Percentiles rank a stretch among this genome's conserved stretches.
These are phyloP conservation scores for Tolypeutes matacus DNA, from an alignment of 2,797 vertebrate species.

Conservation along the genomic window DNA sequence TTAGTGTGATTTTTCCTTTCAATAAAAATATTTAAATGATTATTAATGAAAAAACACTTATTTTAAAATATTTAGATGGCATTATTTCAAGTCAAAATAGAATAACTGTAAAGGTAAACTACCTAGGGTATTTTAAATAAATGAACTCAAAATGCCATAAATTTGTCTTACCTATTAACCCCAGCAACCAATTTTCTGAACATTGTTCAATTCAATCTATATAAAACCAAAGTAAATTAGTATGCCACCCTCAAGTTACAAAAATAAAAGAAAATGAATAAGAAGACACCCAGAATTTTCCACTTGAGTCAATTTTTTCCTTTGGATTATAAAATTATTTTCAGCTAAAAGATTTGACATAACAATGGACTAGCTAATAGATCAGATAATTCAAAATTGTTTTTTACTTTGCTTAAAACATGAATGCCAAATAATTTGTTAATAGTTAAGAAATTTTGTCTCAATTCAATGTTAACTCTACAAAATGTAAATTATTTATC, in stretches of 20 bases:
- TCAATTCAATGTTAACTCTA: background rate
- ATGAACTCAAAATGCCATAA: background rate
- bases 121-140: background rate
- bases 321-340: constrained; percentile 28
- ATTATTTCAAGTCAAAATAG: background rate
- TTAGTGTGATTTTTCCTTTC: background rate
- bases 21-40: background rate
- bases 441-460: background rate
- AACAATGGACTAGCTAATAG: background rate
- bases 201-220: constrained; percentile 20
- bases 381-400: background rate
- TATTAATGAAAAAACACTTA: background rate
- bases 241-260: background rate
- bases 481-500: constrained; percentile 29
- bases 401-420: background rate
- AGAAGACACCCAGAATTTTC: background rate
- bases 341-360: constrained; percentile 18
- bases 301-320: background rate
- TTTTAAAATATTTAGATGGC: background rate
- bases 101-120: constrained; percentile 8
- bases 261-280: background rate
- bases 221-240: constrained; percentile 20
- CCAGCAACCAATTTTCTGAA: background rate
- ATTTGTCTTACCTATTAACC: background rate
- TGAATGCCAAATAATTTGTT: background rate